Evolutionary conservation across 2,797 vertebrate species (phyloP).

Genomic region (Crotalus adamanteus): DNA sequence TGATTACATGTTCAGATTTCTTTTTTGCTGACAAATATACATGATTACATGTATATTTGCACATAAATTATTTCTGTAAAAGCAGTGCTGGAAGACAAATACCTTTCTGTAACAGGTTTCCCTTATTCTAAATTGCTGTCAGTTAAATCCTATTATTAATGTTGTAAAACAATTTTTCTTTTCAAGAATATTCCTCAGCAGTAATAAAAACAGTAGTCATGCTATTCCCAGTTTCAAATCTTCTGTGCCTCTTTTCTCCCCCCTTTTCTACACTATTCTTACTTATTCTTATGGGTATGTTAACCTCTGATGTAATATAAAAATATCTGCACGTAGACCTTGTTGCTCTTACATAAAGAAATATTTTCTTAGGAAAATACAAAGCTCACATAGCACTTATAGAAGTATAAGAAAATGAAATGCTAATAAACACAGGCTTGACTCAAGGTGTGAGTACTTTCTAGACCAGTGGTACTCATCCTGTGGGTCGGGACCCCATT

Average conservation of each 20-base stretch:
- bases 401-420: background rate
- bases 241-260: background rate
- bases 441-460: background rate
- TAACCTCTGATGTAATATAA: background rate
- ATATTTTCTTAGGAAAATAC: background rate
- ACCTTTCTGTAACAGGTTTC: conserved; percentile 31
- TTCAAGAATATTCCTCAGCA: background rate
- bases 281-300: background rate
- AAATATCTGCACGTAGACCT: background rate
- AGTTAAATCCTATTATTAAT: conserved; percentile 60
- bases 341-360: background rate
- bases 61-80: conserved; percentile 31
- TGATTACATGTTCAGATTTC: no score
- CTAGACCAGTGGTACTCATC: background rate
- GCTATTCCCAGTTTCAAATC: background rate
- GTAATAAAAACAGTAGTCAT: background rate
- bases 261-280: background rate
- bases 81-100: conserved; percentile 34
- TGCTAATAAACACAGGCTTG: background rate
- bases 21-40: background rate
- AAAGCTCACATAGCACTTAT: background rate
- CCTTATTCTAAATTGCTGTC: conserved; percentile 50
- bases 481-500: no score
- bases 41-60: background rate
- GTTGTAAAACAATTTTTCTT: conserved; percentile 51